phyloP scores from a whole-genome alignment of 2,113 vertebrate genomes.

The Tragulus kanchil region DNA sequence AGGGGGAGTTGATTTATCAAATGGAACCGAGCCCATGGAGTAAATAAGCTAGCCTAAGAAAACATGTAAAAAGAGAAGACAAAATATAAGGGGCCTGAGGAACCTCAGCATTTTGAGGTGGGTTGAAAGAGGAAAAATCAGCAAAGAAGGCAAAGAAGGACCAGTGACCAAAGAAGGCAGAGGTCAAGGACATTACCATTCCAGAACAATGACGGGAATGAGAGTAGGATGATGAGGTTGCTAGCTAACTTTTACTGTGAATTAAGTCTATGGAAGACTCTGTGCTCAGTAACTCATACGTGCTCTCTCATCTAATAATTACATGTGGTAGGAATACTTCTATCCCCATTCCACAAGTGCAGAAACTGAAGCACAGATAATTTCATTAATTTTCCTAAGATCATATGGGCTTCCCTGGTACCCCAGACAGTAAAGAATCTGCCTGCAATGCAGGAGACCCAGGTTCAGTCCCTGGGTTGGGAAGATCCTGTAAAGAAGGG shows the following conservation, averaged over 20 bases:
- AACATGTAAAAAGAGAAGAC: neutral
- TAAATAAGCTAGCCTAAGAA: constrained; percentile 4
- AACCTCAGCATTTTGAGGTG: neutral
- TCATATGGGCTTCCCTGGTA: neutral
- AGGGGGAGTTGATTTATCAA: neutral
- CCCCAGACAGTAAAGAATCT: neutral
- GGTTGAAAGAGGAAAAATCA: neutral
- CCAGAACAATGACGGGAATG: neutral
- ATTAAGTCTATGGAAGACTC: neutral
- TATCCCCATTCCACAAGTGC: neutral
- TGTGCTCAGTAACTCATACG: neutral
- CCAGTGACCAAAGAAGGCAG: neutral
- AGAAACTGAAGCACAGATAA: neutral
- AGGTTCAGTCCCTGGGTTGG: neutral
- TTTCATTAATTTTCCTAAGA: constrained; percentile 22
- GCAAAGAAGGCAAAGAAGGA: neutral
- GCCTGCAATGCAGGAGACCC: neutral
- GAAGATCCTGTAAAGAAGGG: neutral
- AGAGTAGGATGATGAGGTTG: neutral
- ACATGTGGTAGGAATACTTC: neutral
- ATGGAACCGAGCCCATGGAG: neutral
- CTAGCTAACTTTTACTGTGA: neutral
- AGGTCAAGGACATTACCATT: neutral
- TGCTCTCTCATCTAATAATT: neutral
- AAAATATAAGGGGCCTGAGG: neutral